Evolutionary conservation across 1,140 invertebrate species (phyloP).

Genomic region (Drosophila kohkoa): DNA sequence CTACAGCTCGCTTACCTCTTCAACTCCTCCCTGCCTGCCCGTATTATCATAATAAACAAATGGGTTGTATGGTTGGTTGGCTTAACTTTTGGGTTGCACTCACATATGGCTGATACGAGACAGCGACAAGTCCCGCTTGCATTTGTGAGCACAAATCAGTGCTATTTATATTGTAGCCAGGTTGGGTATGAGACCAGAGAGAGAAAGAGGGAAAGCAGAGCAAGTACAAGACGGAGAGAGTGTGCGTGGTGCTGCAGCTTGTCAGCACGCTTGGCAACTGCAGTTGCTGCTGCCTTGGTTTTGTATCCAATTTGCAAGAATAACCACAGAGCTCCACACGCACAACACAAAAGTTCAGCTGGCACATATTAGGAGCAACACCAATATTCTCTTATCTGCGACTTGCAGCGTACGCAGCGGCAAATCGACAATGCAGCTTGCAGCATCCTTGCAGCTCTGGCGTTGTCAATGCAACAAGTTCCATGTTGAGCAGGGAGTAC

Average conservation of each 20-base stretch:
- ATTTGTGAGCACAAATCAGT: constrained; percentile 80
- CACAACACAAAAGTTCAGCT: constrained; percentile 44
- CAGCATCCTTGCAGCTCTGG: constrained; percentile 42
- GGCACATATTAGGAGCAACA: constrained; percentile 34
- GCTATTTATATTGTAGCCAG: constrained; percentile 77
- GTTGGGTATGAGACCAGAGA: background rate
- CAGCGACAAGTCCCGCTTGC: constrained; percentile 47
- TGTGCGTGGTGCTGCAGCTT: constrained; percentile 47
- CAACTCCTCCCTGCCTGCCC: constrained; percentile 13
- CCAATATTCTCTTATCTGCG: constrained; percentile 52
- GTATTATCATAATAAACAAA: constrained; percentile 83
- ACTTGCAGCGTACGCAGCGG: constrained; percentile 43
- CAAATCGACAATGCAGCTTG: constrained; percentile 42
- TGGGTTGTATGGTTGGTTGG: constrained; percentile 78
- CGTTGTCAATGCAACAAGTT: constrained; percentile 75
- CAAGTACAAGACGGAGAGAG: too few species aligned
- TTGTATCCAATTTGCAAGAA: constrained; percentile 69
- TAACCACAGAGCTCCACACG: constrained; percentile 26
- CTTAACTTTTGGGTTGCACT: constrained; percentile 72
- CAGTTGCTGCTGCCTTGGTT: constrained; percentile 38
- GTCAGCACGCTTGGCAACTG: constrained; percentile 63
- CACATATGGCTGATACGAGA: constrained; percentile 39
- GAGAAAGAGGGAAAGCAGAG: background rate
- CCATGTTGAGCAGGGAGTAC: background rate
- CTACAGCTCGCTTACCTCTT: too few species aligned